Percentiles rank a stretch among this genome's conserved stretches.
These are phyloP conservation scores for Oncorhynchus mykiss DNA, from an alignment of 2,113 vertebrate genomes.

Conservation along the genomic window DNA sequence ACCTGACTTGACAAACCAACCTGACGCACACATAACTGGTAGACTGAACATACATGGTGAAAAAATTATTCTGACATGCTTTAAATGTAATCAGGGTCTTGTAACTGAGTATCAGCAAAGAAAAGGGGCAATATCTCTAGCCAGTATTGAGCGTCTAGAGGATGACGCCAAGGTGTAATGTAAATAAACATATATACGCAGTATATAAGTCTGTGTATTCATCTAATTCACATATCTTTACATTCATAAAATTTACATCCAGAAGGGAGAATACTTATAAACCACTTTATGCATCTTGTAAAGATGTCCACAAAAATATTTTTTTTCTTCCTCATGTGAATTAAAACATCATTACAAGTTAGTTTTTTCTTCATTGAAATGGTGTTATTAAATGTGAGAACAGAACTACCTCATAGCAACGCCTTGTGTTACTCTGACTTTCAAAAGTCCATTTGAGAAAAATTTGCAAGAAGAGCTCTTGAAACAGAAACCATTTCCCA, in stretches of 20 bases:
- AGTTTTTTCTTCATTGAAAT: conserved; percentile 36
- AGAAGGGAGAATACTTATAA: conserved; percentile 65
- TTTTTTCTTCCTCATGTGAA: conserved; percentile 38
- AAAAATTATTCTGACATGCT: conserved; percentile 46
- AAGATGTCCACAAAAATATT: conserved; percentile 3
- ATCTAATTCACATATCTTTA: conserved; percentile 79
- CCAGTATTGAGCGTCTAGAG: conserved; percentile 56
- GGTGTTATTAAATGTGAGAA: conserved; percentile 42
- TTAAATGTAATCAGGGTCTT: conserved; percentile 43
- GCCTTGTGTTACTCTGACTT: conserved; percentile 51
- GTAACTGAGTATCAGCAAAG: conserved; percentile 37
- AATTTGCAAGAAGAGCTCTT: conserved; percentile 42
- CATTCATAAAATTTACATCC: conserved; percentile 80
- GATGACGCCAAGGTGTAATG: conserved; percentile 66
- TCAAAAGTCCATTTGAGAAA: conserved; percentile 49
- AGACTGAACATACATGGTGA: conserved; percentile 26
- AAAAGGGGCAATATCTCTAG: conserved; percentile 36
- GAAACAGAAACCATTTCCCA: conserved; percentile 44
- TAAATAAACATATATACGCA: conserved; percentile 80
- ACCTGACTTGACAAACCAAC: conserved; percentile 14
- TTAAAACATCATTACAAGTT: conserved; percentile 36
- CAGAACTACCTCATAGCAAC: conserved; percentile 42
- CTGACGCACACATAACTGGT: conserved; percentile 26
- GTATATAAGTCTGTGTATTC: conserved; percentile 77
- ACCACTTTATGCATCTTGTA: conserved; percentile 55